Conservation (phyloP, 2,888 invertebrate species). For the Mythimna vitellina region DNA sequence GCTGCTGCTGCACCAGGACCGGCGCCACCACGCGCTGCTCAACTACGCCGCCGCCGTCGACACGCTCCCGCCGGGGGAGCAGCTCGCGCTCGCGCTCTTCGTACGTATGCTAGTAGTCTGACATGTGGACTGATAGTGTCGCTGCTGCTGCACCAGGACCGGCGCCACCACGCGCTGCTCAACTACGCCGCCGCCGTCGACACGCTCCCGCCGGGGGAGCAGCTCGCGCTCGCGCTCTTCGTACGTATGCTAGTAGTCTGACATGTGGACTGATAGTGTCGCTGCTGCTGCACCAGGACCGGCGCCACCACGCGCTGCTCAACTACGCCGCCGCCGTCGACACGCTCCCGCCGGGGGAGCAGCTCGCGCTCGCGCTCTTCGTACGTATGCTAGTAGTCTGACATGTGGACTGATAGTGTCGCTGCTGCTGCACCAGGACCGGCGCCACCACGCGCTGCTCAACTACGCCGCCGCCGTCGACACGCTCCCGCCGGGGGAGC, state of each 20-base stretch:
- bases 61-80: constrained; percentile 68
- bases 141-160: constrained; percentile 9
- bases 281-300: constrained; percentile 93
- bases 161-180: constrained; percentile 5
- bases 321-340: constrained; percentile 96
- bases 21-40: constrained; percentile 95
- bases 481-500: constrained; percentile 93
- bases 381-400: constrained; percentile 79
- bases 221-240: constrained; percentile 14
- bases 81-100: constrained; percentile 89
- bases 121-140: too few relatives aligned
- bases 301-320: constrained; percentile 96
- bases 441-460: constrained; percentile 96
- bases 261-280: too few relatives aligned
- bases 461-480: constrained; percentile 96
- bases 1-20: constrained; percentile 94
- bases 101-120: constrained; percentile 84
- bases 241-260: neutral
- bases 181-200: neutral
- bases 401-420: constrained; percentile 88
- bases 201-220: neutral
- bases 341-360: constrained; percentile 93
- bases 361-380: constrained; percentile 94
- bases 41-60: constrained; percentile 83
- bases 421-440: constrained; percentile 96